Evolutionary conservation across 1,140 invertebrate genomes (phyloP), one percentile per base, ranked within the genome.

Genomic region (Drosophila carrolli): DNA sequence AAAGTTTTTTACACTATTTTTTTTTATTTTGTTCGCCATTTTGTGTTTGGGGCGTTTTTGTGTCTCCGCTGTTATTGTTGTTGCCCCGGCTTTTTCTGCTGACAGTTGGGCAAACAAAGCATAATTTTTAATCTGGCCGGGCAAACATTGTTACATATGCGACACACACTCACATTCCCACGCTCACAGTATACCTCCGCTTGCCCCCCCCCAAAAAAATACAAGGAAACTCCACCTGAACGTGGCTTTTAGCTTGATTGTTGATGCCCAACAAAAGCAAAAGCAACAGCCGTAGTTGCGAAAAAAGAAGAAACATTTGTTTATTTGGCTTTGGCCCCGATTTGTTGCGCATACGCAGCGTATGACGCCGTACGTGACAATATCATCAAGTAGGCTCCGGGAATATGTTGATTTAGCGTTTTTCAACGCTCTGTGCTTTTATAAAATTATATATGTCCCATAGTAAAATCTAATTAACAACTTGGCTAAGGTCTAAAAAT

Each of bases 91-190:
- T 78, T 89, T 86, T 88, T 88, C 61, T 88, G 84, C 84, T 89
- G 84, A 89, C 84, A 89, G 85, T 84, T 90, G 80, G 68, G 85
- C 83, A 88, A 88, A 88, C 83, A 88, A 89, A 90, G 77, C 85
- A 89, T 89, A 89, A 89, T 89, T 89, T 89, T 89, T 89, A 89
- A 89, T 89, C 84, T 89, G 85, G 76, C 76, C 80, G 53, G 54
- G 84, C 84, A 89, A 89, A 89, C 84, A 89, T 66, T 80, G 84
- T 89, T 89, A 89, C 84, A 88, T 84, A 88, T 88, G 84, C 84
- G 75, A 63, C 47, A 62, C 62, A 72, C 59, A 56, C 58, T 29
- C 41, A 47, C 56, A 51, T 44, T 47, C 54, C 46, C 23, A 23
- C 23, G 4, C 44, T 37, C 40, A 35, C 19, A 29, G 6, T 4